Conservation (phyloP, 2,797 vertebrate species). For the Clarias laeviceps region DNA sequence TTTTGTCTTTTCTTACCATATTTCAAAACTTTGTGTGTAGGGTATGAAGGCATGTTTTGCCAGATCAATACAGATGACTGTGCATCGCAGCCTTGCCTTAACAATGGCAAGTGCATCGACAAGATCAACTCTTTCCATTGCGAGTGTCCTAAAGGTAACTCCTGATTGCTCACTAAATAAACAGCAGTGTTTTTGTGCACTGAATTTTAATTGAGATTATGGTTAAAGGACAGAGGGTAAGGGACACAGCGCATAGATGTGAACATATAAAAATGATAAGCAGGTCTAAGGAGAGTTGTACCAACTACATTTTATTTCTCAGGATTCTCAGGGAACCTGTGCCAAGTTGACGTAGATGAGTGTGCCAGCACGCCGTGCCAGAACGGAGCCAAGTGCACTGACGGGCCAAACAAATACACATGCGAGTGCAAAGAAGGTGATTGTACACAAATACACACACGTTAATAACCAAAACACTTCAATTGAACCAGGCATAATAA, state of each 20-base stretch:
- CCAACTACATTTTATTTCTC: conserved; percentile 51
- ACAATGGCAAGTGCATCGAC: conserved; percentile 90
- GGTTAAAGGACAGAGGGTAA: neutral
- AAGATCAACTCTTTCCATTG: conserved; percentile 92
- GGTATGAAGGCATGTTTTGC: conserved; percentile 89
- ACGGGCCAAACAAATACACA: conserved; percentile 91
- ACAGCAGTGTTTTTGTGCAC: neutral
- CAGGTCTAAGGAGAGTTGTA: neutral
- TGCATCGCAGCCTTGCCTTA: conserved; percentile 87
- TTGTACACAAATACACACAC: neutral
- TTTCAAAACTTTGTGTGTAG: conserved; percentile 69
- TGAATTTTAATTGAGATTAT: neutral
- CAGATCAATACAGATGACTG: conserved; percentile 91
- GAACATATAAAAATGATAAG: neutral
- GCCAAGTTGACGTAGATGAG: conserved; percentile 91
- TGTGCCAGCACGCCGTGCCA: conserved; percentile 95
- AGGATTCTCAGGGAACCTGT: conserved; percentile 91
- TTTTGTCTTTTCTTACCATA: neutral
- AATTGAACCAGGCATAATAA: neutral
- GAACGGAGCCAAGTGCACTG: conserved; percentile 91
- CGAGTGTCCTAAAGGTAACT: conserved; percentile 89
- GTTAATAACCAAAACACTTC: neutral
- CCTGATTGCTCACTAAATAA: neutral
- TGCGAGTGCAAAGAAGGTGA: conserved; percentile 94
- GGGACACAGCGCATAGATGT: neutral